Percentiles rank a stretch among this genome's conserved stretches.
Conservation (phyloP, 2,797 vertebrate species). For the Enoplosus armatus region DNA sequence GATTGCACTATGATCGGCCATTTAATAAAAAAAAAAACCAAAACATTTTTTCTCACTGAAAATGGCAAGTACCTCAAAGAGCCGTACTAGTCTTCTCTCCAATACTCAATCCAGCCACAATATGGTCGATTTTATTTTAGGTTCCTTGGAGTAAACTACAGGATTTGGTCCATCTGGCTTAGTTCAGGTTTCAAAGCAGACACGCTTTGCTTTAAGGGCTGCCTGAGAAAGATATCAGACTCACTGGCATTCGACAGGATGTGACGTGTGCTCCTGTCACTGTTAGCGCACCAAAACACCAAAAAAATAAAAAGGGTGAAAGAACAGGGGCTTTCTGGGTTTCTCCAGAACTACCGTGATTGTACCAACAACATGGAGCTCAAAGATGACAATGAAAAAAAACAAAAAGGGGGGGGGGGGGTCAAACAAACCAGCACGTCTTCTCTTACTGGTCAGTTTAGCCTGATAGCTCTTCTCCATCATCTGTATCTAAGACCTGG, state of each 20-base stretch:
- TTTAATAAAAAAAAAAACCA: slow-evolving; percentile 16
- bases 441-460: slow-evolving; percentile 16
- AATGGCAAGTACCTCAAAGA: slow-evolving; percentile 58
- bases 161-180: slow-evolving; percentile 79
- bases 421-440: background rate
- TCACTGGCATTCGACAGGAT: slow-evolving; percentile 21
- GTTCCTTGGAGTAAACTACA: slow-evolving; percentile 48
- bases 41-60: slow-evolving; percentile 6
- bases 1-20: slow-evolving; percentile 49
- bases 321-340: background rate
- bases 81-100: slow-evolving; percentile 21
- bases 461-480: background rate
- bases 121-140: slow-evolving; percentile 25
- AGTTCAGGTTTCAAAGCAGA: slow-evolving; percentile 46
- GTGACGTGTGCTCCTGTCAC: slow-evolving; percentile 8
- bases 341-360: slow-evolving; percentile 16
- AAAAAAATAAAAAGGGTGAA: background rate
- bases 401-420: background rate
- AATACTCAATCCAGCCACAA: slow-evolving; percentile 33
- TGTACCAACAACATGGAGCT: slow-evolving; percentile 40
- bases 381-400: background rate
- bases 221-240: slow-evolving; percentile 67
- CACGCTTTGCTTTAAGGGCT: slow-evolving; percentile 30
- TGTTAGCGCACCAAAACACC: background rate
- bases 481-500: slow-evolving; percentile 6